Percentiles rank a stretch among this genome's conserved stretches.
Evolutionary conservation across 2,888 invertebrate genomes (phyloP).

Genomic region (Watsonalla binaria): DNA sequence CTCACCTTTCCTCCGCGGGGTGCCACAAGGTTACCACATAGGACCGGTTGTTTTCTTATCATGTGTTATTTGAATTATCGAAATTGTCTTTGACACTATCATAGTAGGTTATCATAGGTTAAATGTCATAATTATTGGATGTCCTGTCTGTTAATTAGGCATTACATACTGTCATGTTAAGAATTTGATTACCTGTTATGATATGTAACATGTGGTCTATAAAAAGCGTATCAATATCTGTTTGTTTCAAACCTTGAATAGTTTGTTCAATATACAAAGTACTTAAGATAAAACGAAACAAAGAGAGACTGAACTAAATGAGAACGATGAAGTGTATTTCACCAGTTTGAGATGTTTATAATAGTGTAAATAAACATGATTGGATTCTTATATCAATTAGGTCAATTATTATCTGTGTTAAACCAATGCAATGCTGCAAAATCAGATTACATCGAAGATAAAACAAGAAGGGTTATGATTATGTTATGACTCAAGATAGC

Average conservation of each 20-base stretch:
- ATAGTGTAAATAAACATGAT: too few relatives aligned
- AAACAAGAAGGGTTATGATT: too few relatives aligned
- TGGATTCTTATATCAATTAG: too few relatives aligned
- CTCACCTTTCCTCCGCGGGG: conserved; percentile 1
- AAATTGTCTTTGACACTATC: conserved; percentile 36
- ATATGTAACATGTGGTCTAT: neutral
- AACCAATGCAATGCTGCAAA: too few relatives aligned
- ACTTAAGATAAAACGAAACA: too few relatives aligned
- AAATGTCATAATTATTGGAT: conserved; percentile 23
- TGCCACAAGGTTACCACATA: conserved; percentile 12
- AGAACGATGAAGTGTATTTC: too few relatives aligned
- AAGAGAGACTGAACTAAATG: too few relatives aligned
- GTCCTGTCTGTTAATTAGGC: conserved; percentile 15
- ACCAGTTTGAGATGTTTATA: too few relatives aligned
- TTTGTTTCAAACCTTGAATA: neutral
- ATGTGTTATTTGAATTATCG: conserved; percentile 21
- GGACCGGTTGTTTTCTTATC: conserved; percentile 24
- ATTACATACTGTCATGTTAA: neutral
- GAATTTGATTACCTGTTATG: neutral
- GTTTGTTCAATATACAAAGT: too few relatives aligned
- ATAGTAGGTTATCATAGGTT: conserved; percentile 29
- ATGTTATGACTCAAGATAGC: too few relatives aligned
- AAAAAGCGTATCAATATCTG: neutral
- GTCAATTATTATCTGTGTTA: too few relatives aligned
- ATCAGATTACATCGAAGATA: too few relatives aligned